Evolutionary conservation across 2,113 vertebrate species (phyloP).

Genomic region (Ranitomeya variabilis): DNA sequence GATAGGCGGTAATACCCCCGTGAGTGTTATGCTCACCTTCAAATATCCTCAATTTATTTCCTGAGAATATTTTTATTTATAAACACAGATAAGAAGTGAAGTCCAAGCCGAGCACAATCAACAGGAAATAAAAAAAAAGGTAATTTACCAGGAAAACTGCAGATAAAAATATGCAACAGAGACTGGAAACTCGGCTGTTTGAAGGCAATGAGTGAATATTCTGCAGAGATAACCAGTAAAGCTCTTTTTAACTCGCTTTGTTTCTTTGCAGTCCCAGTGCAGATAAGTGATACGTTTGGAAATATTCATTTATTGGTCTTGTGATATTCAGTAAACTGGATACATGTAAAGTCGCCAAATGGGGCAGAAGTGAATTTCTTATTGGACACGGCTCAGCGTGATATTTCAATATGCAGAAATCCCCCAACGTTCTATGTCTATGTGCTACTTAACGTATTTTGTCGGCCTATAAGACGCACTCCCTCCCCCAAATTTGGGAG

Average conservation of each 20-base stretch:
- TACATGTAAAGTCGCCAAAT: no score
- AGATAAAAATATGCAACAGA: slow-evolving; percentile 43
- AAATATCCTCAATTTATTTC: slow-evolving; percentile 37
- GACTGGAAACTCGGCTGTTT: neutral
- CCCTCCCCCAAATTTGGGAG: no score
- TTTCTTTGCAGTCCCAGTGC: neutral
- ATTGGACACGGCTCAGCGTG: no score
- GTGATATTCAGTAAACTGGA: no score
- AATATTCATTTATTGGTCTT: no score
- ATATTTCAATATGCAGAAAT: no score
- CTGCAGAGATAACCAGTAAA: slow-evolving; percentile 22
- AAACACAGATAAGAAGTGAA: slow-evolving; percentile 31
- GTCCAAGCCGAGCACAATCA: slow-evolving; percentile 23
- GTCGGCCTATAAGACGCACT: no score
- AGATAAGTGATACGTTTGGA: neutral
- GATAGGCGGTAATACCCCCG: neutral
- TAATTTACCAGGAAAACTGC: slow-evolving; percentile 25
- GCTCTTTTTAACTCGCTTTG: slow-evolving; percentile 7
- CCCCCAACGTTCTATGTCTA: no score
- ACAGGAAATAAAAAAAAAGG: slow-evolving; percentile 38
- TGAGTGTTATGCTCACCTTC: slow-evolving; percentile 31
- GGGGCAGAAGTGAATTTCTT: no score
- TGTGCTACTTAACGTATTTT: no score
- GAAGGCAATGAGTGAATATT: slow-evolving; percentile 38
- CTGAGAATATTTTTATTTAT: slow-evolving; percentile 42